Percentiles rank a stretch among this genome's conserved stretches.
phyloP scores from a whole-genome alignment of 2,797 vertebrate genomes.

The Crocodylus rhombifer region DNA sequence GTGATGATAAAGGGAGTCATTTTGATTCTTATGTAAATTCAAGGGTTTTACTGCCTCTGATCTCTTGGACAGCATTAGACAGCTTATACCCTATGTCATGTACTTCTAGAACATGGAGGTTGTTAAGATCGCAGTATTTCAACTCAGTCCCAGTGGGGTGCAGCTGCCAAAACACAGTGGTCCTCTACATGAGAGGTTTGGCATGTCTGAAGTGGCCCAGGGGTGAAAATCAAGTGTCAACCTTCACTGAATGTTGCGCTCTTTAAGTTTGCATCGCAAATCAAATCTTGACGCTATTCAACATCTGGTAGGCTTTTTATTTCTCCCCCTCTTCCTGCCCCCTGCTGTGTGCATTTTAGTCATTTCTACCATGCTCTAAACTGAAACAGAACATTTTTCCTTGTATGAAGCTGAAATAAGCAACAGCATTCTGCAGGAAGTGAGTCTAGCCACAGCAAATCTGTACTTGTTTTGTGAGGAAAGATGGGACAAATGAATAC shows the following conservation, averaged over 20 bases:
- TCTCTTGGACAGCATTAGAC: background rate
- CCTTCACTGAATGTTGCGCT: background rate
- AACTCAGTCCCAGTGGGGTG: background rate
- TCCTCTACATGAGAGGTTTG: background rate
- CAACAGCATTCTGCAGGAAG: slow-evolving; percentile 74
- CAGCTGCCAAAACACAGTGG: background rate
- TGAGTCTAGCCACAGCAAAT: slow-evolving; percentile 78
- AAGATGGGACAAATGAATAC: slow-evolving; percentile 75
- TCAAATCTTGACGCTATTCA: background rate
- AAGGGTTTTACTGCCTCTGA: background rate
- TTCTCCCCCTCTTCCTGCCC: background rate
- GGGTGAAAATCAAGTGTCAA: background rate
- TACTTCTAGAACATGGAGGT: background rate
- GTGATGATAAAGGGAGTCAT: background rate
- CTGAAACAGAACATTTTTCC: slow-evolving; percentile 50
- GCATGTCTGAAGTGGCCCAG: slow-evolving; percentile 13
- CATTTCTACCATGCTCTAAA: slow-evolving; percentile 37
- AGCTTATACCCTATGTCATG: background rate
- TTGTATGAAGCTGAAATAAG: slow-evolving; percentile 59
- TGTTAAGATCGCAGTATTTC: rapidly evolving
- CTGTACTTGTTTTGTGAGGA: slow-evolving; percentile 77
- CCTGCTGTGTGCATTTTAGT: slow-evolving; percentile 17
- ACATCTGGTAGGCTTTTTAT: slow-evolving; percentile 1
- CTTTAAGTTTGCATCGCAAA: background rate
- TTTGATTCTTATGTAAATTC: rapidly evolving